These are phyloP conservation scores for Anoncus sp. DNA, from an alignment of 2,888 invertebrate genomes.

Conservation along the genomic window DNA sequence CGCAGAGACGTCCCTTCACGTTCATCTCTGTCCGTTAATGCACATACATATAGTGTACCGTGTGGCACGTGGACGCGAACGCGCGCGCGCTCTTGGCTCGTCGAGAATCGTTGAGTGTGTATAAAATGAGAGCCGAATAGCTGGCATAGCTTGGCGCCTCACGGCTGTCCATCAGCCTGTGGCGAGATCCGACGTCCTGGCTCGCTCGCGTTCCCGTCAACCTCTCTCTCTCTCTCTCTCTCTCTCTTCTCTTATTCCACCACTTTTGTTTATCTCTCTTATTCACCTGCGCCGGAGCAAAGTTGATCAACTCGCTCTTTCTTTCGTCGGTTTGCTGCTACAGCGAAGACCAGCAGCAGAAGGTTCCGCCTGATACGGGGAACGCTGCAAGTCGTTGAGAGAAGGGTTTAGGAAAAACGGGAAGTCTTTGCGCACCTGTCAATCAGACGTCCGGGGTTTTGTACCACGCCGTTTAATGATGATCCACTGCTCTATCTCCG, in stretches of 20 bases:
- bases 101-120: slow-evolving; percentile 58
- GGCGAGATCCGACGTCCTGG: slow-evolving; percentile 58
- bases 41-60: slow-evolving; percentile 32
- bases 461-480: slow-evolving; percentile 79
- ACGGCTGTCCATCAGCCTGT: slow-evolving; percentile 76
- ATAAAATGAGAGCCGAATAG: slow-evolving; percentile 76
- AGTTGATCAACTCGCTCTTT: slow-evolving; percentile 52
- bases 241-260: slow-evolving; percentile 27
- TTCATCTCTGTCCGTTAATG: slow-evolving; percentile 44
- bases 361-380: slow-evolving; percentile 76
- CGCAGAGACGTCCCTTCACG: slow-evolving; percentile 38
- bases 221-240: slow-evolving; percentile 50
- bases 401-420: slow-evolving; percentile 80
- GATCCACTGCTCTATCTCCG: slow-evolving; percentile 80
- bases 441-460: slow-evolving; percentile 80
- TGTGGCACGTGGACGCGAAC: slow-evolving; percentile 61
- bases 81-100: slow-evolving; percentile 42
- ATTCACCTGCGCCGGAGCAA: slow-evolving; percentile 21
- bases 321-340: slow-evolving; percentile 46
- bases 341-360: slow-evolving; percentile 57
- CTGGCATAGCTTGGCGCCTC: slow-evolving; percentile 79
- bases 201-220: slow-evolving; percentile 60
- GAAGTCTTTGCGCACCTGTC: slow-evolving; percentile 80
- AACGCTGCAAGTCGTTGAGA: slow-evolving; percentile 70
- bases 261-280: not conserved